These are phyloP conservation scores for Eulithis prunata DNA, from an alignment of 2,888 invertebrate species.

Conservation along the genomic window DNA sequence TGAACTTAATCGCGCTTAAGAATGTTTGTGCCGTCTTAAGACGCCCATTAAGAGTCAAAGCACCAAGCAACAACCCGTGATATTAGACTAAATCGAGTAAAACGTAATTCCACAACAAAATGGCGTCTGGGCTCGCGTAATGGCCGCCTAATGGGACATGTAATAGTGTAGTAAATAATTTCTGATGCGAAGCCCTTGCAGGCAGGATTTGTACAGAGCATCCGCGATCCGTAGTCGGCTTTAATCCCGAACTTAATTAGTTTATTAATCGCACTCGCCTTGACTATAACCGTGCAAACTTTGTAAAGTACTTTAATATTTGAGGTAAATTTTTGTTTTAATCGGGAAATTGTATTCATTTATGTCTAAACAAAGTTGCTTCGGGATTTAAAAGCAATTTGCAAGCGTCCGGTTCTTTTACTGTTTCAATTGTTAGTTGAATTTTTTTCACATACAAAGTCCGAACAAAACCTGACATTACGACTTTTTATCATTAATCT, in stretches of 20 bases:
- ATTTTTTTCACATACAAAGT: neutral
- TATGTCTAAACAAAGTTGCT: neutral
- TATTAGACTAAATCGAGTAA: conserved; percentile 65
- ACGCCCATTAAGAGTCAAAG: conserved; percentile 53
- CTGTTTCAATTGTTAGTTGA: conserved; percentile 5
- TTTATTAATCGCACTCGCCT: conserved; percentile 33
- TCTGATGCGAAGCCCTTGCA: conserved; percentile 35
- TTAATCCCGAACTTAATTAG: conserved; percentile 38
- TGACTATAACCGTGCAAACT: conserved; percentile 34
- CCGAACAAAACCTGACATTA: conserved; percentile 6
- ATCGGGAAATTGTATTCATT: conserved; percentile 12
- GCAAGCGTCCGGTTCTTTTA: conserved; percentile 3
- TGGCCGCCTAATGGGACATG: conserved; percentile 64
- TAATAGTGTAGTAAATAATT: conserved; percentile 67
- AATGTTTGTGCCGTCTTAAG: conserved; percentile 47
- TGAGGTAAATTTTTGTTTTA: conserved; percentile 25
- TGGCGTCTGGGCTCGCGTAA: conserved; percentile 57
- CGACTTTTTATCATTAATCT: conserved; percentile 8
- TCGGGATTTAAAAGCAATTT: neutral
- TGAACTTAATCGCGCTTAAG: conserved; percentile 40
- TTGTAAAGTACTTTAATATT: conserved; percentile 26
- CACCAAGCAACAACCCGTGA: conserved; percentile 54
- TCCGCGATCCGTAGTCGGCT: conserved; percentile 26
- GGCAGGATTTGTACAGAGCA: conserved; percentile 37
- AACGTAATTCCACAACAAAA: conserved; percentile 64